Evolutionary conservation across 92 coral and sea anemone species (phyloP), one percentile per base, ranked within the genome.

Genomic region (Palythoa grandis): DNA sequence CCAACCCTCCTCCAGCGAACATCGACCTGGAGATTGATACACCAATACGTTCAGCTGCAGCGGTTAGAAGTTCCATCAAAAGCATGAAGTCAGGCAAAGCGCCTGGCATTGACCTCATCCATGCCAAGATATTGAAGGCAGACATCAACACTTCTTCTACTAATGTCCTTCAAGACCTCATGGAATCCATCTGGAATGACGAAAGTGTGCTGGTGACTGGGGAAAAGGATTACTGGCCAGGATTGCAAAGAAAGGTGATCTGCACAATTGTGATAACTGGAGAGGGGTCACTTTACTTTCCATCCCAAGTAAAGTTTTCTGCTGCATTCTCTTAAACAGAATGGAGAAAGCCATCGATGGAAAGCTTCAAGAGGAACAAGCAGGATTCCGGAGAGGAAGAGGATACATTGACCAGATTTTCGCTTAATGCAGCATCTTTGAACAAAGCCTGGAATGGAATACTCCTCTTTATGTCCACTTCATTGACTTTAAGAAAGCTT

Each of bases 401-500:
- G 52, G 80, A 68, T 79, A 68, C 43, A 3, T 52, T 5, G 79
- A 54, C 43, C 90, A 79, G 67, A 79, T 87, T 12, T 87, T 87
- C 65, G 76, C 89, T 25, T 48, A 58, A 14, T 8, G 90, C 20
- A 83, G 74, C 83, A 65, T 88, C 50, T 13, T 83, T 15, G 88
- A 83, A 65, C 88, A 88, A 19, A 83, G 76, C 39, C 24, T 88
- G 16, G 88, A 76, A 15, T 84, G 87, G 83, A 83, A 57, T 19
- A n/a, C 43, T 57, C 63, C 63, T 4, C 14, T 17, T 8, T 57
- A 57, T 9, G 63, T 88, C 9, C 84, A 76, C 65, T 88, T 88
- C 74, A 88, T 72, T 15, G 87, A 88, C 68, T 88, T 88, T 52
- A 48, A 37, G 16, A 57, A 57, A 57, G 63, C 63, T 3, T 80